Evolutionary conservation across 2,113 vertebrate species (phyloP).

Genomic region (Lophura nycthemera): DNA sequence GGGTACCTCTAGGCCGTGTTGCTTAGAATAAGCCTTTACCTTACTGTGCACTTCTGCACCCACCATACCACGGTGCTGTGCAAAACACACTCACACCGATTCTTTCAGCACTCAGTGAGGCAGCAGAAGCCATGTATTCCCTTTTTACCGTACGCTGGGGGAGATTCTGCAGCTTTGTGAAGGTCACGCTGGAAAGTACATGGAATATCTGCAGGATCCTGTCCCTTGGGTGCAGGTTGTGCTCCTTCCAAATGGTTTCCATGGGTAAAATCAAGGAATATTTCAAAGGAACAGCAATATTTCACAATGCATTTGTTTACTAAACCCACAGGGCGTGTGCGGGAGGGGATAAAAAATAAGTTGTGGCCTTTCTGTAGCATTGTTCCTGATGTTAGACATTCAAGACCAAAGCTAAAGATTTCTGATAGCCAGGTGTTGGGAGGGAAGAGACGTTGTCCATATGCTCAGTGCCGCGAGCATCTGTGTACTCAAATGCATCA

Average conservation of each 20-base stretch:
- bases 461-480: neutral
- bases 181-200: neutral
- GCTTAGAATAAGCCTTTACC: neutral
- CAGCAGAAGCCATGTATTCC: neutral
- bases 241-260: neutral
- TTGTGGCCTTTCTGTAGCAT: neutral
- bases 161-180: neutral
- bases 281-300: neutral
- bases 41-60: neutral
- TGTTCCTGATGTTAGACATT: neutral
- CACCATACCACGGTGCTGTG: neutral
- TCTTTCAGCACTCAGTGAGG: neutral
- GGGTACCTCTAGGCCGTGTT: neutral
- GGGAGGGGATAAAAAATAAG: neutral
- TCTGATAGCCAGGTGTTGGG: neutral
- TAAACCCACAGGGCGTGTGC: neutral
- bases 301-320: neutral
- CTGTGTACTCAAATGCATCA: neutral
- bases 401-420: neutral
- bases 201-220: neutral
- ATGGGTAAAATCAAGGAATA: neutral
- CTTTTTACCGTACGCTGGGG: neutral
- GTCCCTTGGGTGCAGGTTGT: rapidly evolving
- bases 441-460: neutral
- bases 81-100: neutral